Evolutionary conservation across 2,888 invertebrate genomes (phyloP).

Genomic region (Podabrus alpinus): DNA sequence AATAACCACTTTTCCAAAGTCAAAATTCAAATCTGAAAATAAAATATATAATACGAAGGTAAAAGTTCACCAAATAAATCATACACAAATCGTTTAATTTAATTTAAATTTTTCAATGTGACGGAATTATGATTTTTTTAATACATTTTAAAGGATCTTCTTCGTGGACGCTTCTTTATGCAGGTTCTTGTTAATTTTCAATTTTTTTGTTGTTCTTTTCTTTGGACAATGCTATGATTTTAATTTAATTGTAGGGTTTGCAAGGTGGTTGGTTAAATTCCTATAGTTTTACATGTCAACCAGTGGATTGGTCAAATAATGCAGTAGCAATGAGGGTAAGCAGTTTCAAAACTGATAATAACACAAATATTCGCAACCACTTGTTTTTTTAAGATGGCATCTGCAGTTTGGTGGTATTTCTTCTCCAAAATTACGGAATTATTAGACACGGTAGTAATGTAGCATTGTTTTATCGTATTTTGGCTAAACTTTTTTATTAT

Average conservation of each 20-base stretch:
- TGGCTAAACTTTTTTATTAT: not conserved
- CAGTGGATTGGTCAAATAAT: slow-evolving; percentile 65
- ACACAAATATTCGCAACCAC: not conserved
- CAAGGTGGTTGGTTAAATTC: slow-evolving; percentile 56
- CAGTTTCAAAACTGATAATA: slow-evolving; percentile 15
- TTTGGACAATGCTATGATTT: not conserved
- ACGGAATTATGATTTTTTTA: too few relatives aligned
- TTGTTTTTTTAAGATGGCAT: slow-evolving; percentile 51
- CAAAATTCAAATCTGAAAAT: too few relatives aligned
- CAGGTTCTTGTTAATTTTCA: not conserved
- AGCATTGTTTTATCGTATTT: not conserved
- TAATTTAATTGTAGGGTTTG: slow-evolving; percentile 46
- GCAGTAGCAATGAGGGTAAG: slow-evolving; percentile 68
- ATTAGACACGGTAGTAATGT: slow-evolving; percentile 57
- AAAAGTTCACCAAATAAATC: not conserved
- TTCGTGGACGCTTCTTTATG: not conserved
- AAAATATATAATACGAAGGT: too few relatives aligned
- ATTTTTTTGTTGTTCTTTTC: not conserved
- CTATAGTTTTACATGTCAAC: slow-evolving; percentile 76
- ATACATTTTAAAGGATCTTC: too few relatives aligned
- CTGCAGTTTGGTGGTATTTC: slow-evolving; percentile 58
- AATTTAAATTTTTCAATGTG: not conserved
- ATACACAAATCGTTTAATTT: not conserved
- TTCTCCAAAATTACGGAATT: slow-evolving; percentile 61
- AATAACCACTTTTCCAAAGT: too few relatives aligned